Evolutionary conservation across 2,888 invertebrate species (phyloP).

Genomic region (Willowsia nigromaculata): DNA sequence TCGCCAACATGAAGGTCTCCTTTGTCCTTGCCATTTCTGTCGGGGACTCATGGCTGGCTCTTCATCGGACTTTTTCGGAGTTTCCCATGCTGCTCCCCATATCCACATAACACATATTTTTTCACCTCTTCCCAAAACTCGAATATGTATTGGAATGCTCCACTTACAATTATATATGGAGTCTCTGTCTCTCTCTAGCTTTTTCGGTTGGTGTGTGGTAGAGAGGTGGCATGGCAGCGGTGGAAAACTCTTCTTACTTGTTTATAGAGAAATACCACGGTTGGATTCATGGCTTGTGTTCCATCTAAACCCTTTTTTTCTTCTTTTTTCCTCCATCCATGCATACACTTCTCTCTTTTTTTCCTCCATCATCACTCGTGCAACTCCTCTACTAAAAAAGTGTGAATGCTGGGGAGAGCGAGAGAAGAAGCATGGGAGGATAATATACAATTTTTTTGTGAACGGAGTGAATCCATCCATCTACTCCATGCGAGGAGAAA

Average conservation of each 20-base stretch:
- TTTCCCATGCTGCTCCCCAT: conserved; percentile 60
- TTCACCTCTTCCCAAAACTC: neutral
- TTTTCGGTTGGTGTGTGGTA: neutral
- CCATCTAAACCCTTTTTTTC: conserved; percentile 10
- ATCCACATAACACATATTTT: conserved; percentile 21
- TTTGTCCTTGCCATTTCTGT: conserved; percentile 69
- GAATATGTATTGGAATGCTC: conserved; percentile 43
- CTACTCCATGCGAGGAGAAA: neutral
- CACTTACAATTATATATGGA: neutral
- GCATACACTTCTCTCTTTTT: conserved; percentile 1
- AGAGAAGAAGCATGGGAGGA: too few species aligned
- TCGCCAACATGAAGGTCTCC: conserved; percentile 57
- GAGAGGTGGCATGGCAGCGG: conserved; percentile 8
- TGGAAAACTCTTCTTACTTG: conserved; percentile 35
- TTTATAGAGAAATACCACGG: conserved; percentile 53
- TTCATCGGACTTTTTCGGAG: conserved; percentile 69
- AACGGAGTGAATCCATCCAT: conserved; percentile 23
- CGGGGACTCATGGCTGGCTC: conserved; percentile 65
- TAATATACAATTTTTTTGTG: too few species aligned
- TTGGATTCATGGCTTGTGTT: conserved; percentile 47
- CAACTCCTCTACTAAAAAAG: neutral
- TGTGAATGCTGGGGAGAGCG: too few species aligned
- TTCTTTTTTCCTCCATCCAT: conserved; percentile 35
- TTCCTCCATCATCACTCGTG: conserved; percentile 2
- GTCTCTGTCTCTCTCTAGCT: neutral